These are phyloP conservation scores for Meles meles DNA, from an alignment of 2,113 vertebrate species.

Conservation along the genomic window DNA sequence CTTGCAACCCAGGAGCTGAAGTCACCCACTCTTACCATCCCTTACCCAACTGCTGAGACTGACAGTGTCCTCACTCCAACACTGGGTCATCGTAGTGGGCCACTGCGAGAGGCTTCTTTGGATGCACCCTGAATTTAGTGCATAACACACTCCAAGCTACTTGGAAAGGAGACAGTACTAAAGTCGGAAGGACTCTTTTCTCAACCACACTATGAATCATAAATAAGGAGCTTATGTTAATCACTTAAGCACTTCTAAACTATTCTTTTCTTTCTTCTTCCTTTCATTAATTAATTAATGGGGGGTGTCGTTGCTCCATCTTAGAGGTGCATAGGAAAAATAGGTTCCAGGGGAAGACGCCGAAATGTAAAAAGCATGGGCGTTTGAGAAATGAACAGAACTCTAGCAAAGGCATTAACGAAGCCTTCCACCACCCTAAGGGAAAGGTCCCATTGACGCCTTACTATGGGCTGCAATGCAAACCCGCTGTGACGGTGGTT, in stretches of 20 bases:
- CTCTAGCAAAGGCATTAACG: background rate
- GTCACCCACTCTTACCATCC: background rate
- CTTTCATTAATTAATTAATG: background rate
- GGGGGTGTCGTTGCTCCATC: background rate
- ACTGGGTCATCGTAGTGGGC: background rate
- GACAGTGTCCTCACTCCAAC: background rate
- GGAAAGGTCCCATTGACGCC: background rate
- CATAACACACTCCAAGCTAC: background rate
- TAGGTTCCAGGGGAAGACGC: background rate
- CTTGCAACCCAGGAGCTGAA: background rate
- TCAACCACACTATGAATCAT: conserved; percentile 47
- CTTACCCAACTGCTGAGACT: background rate
- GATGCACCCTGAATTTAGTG: background rate
- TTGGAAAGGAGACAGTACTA: background rate
- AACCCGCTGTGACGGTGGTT: background rate
- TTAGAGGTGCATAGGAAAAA: background rate
- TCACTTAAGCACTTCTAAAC: conserved; percentile 54
- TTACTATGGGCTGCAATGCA: background rate
- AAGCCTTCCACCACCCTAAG: background rate
- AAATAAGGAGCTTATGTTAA: conserved; percentile 51
- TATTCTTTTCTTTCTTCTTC: background rate
- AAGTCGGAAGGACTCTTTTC: conserved; percentile 2
- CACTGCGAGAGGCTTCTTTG: background rate
- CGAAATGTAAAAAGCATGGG: background rate
- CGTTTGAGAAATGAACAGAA: background rate